A percentile compares a stretch with the other conserved stretches of the same genome.
phyloP scores from a whole-genome alignment of 2,797 vertebrate genomes.

The Cynopterus sphinx region DNA sequence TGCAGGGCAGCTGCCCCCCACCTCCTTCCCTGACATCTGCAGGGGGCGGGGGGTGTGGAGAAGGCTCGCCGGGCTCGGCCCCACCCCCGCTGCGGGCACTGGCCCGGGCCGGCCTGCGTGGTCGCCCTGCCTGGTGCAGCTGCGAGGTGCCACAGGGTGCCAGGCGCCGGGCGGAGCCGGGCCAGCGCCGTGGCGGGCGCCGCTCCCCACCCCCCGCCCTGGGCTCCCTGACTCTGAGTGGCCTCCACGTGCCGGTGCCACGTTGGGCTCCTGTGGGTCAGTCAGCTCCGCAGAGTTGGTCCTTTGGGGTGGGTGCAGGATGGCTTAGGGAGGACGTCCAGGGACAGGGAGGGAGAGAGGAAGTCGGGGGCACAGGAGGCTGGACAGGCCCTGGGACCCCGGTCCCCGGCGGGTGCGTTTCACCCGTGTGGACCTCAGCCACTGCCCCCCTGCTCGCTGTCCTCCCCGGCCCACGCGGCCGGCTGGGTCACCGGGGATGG shows the following conservation, averaged over 20 bases:
- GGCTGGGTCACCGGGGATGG: rapidly evolving
- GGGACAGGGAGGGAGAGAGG: background rate
- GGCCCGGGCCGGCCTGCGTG: background rate
- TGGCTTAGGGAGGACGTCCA: background rate
- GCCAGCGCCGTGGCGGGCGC: background rate
- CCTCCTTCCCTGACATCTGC: background rate
- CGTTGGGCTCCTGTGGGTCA: background rate
- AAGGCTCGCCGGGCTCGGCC: background rate
- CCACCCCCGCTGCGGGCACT: rapidly evolving
- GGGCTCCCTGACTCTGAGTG: background rate
- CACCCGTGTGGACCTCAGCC: rapidly evolving
- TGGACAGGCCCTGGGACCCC: background rate
- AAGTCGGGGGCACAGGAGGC: rapidly evolving
- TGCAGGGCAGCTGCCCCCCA: background rate
- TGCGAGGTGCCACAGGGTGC: background rate
- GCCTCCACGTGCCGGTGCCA: background rate
- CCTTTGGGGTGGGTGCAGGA: background rate
- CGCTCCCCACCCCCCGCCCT: background rate
- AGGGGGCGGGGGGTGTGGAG: rapidly evolving
- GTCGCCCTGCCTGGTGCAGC: background rate
- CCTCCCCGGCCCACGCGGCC: rapidly evolving
- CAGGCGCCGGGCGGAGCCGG: background rate
- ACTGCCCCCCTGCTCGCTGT: rapidly evolving
- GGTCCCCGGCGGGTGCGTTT: background rate
- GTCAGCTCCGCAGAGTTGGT: background rate